Evolutionary conservation across 1,140 invertebrate species (phyloP), one percentile per base, ranked within the genome.

Genomic region (Drosophila kohkoa): DNA sequence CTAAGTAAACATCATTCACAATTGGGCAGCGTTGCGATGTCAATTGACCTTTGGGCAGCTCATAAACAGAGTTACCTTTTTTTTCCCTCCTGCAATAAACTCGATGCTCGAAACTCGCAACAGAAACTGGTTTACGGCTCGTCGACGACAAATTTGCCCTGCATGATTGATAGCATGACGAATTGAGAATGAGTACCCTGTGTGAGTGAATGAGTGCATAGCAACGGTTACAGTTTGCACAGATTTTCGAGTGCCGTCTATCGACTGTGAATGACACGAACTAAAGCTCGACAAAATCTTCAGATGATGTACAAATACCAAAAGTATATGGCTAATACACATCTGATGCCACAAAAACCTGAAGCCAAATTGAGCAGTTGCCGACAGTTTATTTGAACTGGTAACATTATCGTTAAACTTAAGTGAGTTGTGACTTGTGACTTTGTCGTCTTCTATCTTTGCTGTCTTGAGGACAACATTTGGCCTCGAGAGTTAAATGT

Each of bases 321-420:
- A 25, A 6, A 25, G 25, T 64, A 54, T 54, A 60, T 68, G 38
- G 54, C 64, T 38, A 38, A 52, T 41, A 35, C 54, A n/a, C 25
- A 6, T 30, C 28, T 32, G 32, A 32, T 32, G 32, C 10, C 35
- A 11, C 35, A 38, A 38, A 38, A 38, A 57, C 41, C 62, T 58
- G 70, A 25, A 25, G 49, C 49, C 57, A 69, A 74, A 74, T 74
- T 62, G 57, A 69, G 64, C 71, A 58, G 43, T 68, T 68, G 52
- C 63, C 58, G 62, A 20, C 62, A 51, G 54, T 72, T 67, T 74
- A 62, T 55, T 69, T 69, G 65, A 69, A 69, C 49, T 10, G 65
- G 65, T 59, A 74, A 69, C 65, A 74, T 74, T 55, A 74, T 74
- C 71, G 65, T 74, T 69, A 74, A 74, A 62, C 38, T 35, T 69